These are phyloP conservation scores for Trachythela sp. DNA, from an alignment of 64 coral and sea anemone species.

Conservation along the genomic window DNA sequence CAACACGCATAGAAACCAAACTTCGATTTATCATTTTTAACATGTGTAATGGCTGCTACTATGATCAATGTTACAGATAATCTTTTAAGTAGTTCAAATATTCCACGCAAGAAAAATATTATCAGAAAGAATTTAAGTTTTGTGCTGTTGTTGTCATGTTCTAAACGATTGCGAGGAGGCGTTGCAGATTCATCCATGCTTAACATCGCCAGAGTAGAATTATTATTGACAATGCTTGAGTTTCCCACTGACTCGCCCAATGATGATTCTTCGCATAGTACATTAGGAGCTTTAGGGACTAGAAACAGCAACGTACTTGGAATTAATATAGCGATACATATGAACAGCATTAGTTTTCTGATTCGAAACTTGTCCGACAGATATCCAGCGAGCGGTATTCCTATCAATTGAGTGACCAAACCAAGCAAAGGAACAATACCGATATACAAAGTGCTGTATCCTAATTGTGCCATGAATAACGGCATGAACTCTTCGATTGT, in stretches of 20 bases:
- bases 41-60: neutral
- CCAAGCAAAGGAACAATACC: neutral
- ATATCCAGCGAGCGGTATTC: neutral
- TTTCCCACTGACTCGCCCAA: neutral
- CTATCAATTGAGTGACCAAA: neutral
- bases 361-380: neutral
- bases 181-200: too few relatives aligned
- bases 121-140: neutral
- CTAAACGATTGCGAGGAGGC: too few relatives aligned
- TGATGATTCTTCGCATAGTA: neutral
- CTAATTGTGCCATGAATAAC: neutral
- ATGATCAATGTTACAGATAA: neutral
- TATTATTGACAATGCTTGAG: neutral
- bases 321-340: neutral
- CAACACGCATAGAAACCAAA: neutral
- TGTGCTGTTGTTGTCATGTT: neutral
- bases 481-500: neutral
- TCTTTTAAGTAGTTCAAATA: neutral
- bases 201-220: too few relatives aligned
- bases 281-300: neutral
- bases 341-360: neutral
- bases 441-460: neutral
- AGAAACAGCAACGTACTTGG: neutral
- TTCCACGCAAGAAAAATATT: neutral
- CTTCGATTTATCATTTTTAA: neutral